These are phyloP conservation scores for Parus major DNA, from an alignment of 2,113 vertebrate species.

Conservation along the genomic window DNA sequence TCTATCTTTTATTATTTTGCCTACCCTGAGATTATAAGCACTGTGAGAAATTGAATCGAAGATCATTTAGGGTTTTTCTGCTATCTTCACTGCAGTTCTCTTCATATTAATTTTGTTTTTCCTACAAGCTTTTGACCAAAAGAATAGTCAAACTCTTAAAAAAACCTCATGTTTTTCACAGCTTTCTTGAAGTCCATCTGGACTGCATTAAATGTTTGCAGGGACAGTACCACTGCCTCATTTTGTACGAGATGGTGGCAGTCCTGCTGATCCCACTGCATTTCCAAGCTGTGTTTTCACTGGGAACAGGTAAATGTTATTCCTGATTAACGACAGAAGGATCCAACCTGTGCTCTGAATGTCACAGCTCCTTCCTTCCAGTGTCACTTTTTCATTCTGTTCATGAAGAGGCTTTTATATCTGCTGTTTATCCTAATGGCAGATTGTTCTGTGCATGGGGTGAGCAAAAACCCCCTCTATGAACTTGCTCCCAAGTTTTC, in stretches of 20 bases:
- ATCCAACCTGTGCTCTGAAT: neutral
- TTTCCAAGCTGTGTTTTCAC: neutral
- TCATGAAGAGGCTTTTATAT: neutral
- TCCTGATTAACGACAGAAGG: neutral
- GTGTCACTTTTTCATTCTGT: neutral
- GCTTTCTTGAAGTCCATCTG: slow-evolving; percentile 44
- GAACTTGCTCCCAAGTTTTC: neutral
- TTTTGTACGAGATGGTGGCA: neutral
- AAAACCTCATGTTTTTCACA: slow-evolving; percentile 3
- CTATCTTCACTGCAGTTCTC: neutral
- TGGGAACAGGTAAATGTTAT: neutral
- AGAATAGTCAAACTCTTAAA: neutral
- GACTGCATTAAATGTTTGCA: neutral
- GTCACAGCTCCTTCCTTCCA: neutral
- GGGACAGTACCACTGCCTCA: neutral
- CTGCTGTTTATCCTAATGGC: neutral
- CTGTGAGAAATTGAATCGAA: neutral
- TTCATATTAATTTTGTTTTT: slow-evolving; percentile 19
- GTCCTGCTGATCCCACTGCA: neutral
- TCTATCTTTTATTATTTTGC: slow-evolving; percentile 16
- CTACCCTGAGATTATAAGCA: neutral
- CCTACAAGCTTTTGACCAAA: neutral
- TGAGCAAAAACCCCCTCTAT: neutral
- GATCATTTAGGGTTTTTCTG: neutral
- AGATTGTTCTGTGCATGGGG: neutral